Percentiles rank a stretch among this genome's conserved stretches.
These are phyloP conservation scores for Margaritifera margaritifera DNA, from an alignment of 2,888 invertebrate species.

Conservation along the genomic window DNA sequence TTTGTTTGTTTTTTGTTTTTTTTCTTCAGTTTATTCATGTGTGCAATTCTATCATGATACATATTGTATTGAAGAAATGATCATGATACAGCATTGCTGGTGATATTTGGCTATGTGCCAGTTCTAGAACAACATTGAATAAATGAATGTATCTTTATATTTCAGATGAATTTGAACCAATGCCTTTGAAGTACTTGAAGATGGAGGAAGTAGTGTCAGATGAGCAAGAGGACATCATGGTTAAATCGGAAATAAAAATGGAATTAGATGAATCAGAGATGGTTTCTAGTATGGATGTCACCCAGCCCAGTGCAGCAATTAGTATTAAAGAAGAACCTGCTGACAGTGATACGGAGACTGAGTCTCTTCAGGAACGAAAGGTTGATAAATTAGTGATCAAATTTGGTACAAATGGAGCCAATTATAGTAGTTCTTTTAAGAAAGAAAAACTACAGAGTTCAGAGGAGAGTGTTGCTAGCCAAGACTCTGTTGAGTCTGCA, in stretches of 20 bases:
- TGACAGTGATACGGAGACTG: constrained; percentile 3
- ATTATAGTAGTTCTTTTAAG: constrained; percentile 50
- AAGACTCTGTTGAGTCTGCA: no score
- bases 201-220: constrained; percentile 11
- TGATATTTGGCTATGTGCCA: background rate
- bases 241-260: background rate
- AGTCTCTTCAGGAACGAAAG: constrained; percentile 13
- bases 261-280: background rate
- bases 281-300: no score
- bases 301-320: no score
- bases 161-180: constrained; percentile 51
- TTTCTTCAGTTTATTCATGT: background rate
- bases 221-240: constrained; percentile 1
- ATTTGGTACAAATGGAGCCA: constrained; percentile 43
- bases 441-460: constrained; percentile 23
- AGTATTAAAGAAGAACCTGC: constrained; percentile 7
- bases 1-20: background rate
- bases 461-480: constrained; percentile 13
- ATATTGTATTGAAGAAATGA: background rate
- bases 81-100: background rate
- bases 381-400: constrained; percentile 53
- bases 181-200: constrained; percentile 50
- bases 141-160: background rate
- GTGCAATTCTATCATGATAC: background rate
- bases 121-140: background rate